Conservation (phyloP, 2,888 invertebrate species). For the Craniophora ligustri region DNA sequence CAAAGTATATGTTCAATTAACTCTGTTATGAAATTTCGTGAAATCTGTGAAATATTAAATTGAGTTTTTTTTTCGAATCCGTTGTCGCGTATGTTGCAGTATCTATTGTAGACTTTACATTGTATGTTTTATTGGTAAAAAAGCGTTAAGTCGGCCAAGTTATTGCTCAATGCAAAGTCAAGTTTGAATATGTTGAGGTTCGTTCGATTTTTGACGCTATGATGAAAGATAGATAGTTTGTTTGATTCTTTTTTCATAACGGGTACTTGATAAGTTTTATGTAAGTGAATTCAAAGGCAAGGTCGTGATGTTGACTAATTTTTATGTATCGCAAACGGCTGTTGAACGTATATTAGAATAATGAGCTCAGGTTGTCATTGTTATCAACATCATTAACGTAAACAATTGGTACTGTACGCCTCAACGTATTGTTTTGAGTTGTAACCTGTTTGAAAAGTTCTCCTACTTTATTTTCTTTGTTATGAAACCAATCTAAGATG, state of each 20-base stretch:
- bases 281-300: slow-evolving; percentile 21
- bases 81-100: slow-evolving; percentile 65
- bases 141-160: slow-evolving; percentile 75
- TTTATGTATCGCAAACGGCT: slow-evolving; percentile 24
- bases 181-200: slow-evolving; percentile 65
- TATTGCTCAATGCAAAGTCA: slow-evolving; percentile 75
- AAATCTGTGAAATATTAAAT: slow-evolving; percentile 84
- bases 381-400: slow-evolving; percentile 24
- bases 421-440: slow-evolving; percentile 20
- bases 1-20: slow-evolving; percentile 75
- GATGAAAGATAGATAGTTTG: slow-evolving; percentile 66
- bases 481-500: background rate
- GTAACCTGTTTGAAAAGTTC: slow-evolving; percentile 5
- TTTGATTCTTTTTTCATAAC: slow-evolving; percentile 43
- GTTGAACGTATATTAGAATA: slow-evolving; percentile 24
- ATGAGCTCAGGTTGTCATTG: slow-evolving; percentile 28
- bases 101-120: slow-evolving; percentile 71
- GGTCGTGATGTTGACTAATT: slow-evolving; percentile 28
- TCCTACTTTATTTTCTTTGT: background rate
- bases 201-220: slow-evolving; percentile 49
- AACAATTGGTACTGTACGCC: slow-evolving; percentile 9
- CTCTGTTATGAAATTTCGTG: slow-evolving; percentile 81
- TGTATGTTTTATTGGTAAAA: slow-evolving; percentile 70
- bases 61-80: slow-evolving; percentile 71
- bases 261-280: slow-evolving; percentile 20